Base-by-base conservation (phyloP, 2,113 vertebrate genomes). In the Noctilio leporinus region DNA sequence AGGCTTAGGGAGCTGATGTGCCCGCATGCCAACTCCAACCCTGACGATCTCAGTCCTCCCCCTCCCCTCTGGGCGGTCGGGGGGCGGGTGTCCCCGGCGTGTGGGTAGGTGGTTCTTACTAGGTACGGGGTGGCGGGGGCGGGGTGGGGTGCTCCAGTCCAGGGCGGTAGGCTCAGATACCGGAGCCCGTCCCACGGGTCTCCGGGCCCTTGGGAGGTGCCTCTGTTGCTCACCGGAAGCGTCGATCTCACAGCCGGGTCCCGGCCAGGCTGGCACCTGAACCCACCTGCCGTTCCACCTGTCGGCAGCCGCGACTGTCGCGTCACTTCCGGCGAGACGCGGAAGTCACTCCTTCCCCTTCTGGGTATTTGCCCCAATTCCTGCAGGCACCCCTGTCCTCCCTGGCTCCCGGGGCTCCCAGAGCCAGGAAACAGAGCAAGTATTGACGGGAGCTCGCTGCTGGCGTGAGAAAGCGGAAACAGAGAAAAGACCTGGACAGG, bases 281-380 rank as follows among this genome's bases (percentile, higher is more conserved):
- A 95, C 82, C 85, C 96, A 96, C 96, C 97, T 97, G 97, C 95
- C 85, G 84, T 96, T 94, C 91, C 96, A 97, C 96, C 97, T 96
- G 95, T 92, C 93, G 69, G 93, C n/a, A 64, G 92, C 91, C 51
- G 95, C 92, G 86, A 97, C 91, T 97, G 75, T 95, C n/a, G 15
- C 97, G 91, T 97, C 96, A 96, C 96, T 97, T 97, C 96, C 96
- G 69, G 69, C 0, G 1, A 6, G 19, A 53, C 15, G 12, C 93
- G 96, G 95, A 97, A 97, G 95, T 97, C 87, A 90, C 88, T 91
- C 91, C 96, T 85, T 14, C 26, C 15, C n/a, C 10, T 5, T 8
- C 28, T 4, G 55, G 76, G 43, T 53, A 1, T 47, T 38, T 55
- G 75, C 57, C 38, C 70, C 84, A 43, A 55, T 92, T 33, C 30